Conservation (phyloP, 1,140 invertebrate species). For the Liolophura sinensis region DNA sequence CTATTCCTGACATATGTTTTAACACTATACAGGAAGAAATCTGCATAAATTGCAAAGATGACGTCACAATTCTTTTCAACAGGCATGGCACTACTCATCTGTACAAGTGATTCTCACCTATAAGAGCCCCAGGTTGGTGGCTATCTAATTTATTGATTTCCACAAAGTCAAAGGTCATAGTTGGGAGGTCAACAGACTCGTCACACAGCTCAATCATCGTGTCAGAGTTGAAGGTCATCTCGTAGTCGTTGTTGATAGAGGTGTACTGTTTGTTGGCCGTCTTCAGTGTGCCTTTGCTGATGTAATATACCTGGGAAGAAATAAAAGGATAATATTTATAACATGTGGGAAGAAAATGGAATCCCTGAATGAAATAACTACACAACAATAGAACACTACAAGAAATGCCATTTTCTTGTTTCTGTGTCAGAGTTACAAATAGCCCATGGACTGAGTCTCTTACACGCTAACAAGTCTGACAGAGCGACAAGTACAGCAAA, state of each 20-base stretch:
- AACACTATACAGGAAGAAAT: no score
- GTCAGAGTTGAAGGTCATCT: constrained; percentile 87
- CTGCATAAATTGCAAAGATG: no score
- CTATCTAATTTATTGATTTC: constrained; percentile 76
- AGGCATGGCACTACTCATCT: neutral
- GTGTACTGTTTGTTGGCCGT: constrained; percentile 90
- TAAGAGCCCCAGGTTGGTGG: constrained; percentile 68
- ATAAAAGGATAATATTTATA: neutral
- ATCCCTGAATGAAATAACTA: no score
- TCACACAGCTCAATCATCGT: constrained; percentile 63
- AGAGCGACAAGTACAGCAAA: no score
- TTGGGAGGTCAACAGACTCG: constrained; percentile 72
- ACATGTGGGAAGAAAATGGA: no score
- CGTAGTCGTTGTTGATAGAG: constrained; percentile 90
- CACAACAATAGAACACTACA: no score
- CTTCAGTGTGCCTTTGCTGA: constrained; percentile 81
- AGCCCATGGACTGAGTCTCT: no score
- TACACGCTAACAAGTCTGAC: no score
- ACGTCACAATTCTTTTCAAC: no score
- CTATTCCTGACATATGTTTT: no score
- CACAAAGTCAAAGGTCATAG: constrained; percentile 81
- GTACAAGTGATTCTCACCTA: constrained; percentile 66
- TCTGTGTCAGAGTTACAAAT: no score
- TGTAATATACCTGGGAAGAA: constrained; percentile 76
- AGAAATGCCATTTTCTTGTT: no score